Conservation (phyloP, 2,113 vertebrate genomes). For the Odocoileus virginianus region DNA sequence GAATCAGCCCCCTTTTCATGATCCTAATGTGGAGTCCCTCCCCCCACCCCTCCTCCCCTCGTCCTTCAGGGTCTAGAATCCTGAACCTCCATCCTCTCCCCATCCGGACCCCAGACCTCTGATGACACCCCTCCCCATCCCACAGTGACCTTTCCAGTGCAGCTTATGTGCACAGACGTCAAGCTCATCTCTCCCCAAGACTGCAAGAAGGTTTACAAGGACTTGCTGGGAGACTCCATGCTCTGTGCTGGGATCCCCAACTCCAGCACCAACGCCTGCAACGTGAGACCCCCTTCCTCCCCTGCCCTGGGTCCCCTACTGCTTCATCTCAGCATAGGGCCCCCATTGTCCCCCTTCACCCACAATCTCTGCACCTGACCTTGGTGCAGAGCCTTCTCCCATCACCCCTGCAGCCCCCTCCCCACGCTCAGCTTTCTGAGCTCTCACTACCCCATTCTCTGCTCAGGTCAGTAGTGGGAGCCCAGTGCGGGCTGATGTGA, state of each 20-base stretch:
- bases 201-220: neutral
- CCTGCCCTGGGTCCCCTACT: neutral
- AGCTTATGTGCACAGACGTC: neutral
- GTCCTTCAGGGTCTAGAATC: neutral
- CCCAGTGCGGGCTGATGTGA: neutral
- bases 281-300: neutral
- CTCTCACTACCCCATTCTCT: neutral
- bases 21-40: neutral
- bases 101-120: no score
- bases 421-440: neutral
- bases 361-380: neutral
- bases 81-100: neutral
- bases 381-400: neutral
- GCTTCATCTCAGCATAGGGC: neutral
- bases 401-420: neutral
- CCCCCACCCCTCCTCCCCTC: neutral
- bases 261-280: neutral
- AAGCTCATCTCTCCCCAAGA: neutral
- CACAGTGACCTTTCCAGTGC: rapidly evolving
- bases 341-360: neutral
- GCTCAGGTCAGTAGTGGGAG: neutral
- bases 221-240: neutral
- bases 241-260: neutral
- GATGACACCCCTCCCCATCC: neutral
- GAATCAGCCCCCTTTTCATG: neutral